Base-by-base conservation (phyloP, 2,888 invertebrate genomes). In the Leptothorax acervorum region DNA sequence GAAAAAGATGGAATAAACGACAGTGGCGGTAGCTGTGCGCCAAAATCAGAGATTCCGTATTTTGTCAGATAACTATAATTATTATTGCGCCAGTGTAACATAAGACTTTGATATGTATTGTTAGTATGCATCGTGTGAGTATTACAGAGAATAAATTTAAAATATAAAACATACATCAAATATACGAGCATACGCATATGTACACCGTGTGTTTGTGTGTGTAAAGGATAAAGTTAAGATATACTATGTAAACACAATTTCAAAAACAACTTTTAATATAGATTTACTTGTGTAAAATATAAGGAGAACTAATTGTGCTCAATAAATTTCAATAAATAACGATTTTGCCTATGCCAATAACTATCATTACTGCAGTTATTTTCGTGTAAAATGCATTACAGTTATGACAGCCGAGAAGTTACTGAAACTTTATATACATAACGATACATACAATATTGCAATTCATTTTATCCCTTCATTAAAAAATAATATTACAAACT, bases 251-350 rank as follows among this genome's bases (percentile, higher is more conserved):
- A 60, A 73, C 45, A 60, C 92, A 91, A 92, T 92, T 92, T 92
- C 92, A 91, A 88, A 91, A 87, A 91, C 84, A 89, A 92, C 90
- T 91, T 92, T 90, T 92, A 91, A 90, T 92, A 90, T 91, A 92
- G 91, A 87, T 91, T 91, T 91, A 92, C 89, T 91, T 91, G 92
- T 92, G 91, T 92, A 93, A 91, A 89, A 91, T 73, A 81, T 88
- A 92, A 93, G 89, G 87, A 86, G 86, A 87, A 90, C 90, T 92
- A 90, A 92, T 91, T 92, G 93, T 93, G 93, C 93, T 93, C 93
- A 93, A 93, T 92, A 91, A 93, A 92, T 92, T 93, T 93, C 92
- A 93, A 93, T 93, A 93, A 93, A 92, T 92, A 91, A 93, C 91
- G 88, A 92, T 93, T 93, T 93, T 93, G 93, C 93, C 93, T 93